Evolutionary conservation across 2,113 vertebrate genomes (phyloP), one percentile per base, ranked within the genome.

Genomic region (Scytalopus superciliaris): DNA sequence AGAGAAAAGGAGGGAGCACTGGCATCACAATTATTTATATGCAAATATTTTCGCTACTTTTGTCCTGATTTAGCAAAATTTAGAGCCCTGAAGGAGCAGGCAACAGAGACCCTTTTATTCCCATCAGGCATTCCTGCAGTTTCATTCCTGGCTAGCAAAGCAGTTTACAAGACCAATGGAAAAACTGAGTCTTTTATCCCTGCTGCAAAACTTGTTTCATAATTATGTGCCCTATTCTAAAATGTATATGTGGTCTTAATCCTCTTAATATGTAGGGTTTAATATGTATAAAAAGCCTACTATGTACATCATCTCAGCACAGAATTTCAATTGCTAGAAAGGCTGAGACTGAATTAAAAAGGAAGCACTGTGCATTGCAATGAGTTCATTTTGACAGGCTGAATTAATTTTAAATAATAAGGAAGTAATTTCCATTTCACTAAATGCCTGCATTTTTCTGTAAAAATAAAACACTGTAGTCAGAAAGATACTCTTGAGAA

Each of bases 361-460:
- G 89, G 89, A 79, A 84, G 74, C 57, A 50, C 59, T 35, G 40
- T 97, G 95, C 97, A 96, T 95, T 73, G 81, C 87, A 89, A 96
- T 94, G 91, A 96, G 80, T 82, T 76, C 84, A 87, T 97, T 96
- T 94, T 89, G 84, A 96, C 84, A 94, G 75, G 69, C 24, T 82
- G 90, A 96, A 93, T 87, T 95, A 79, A 96, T 85, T 95, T 97
- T 93, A 97, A 96, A 81, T 94, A 94, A 87, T 94, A 70, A 95
- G 94, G 90, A 97, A 96, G 92, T 93, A 95, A 97, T 96, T 94
- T 96, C 89, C 85, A 91, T 66, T 67, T 75, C 24, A 27, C 69
- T 92, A 92, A 97, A 97, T 95, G 87, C 4, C 47, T 90, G 84
- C 49, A 56, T 95, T 97, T 96, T 94, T 73, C 90, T 91, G 59